These are phyloP conservation scores for Peromyscus leucopus DNA, from an alignment of 2,113 vertebrate species.

Conservation along the genomic window DNA sequence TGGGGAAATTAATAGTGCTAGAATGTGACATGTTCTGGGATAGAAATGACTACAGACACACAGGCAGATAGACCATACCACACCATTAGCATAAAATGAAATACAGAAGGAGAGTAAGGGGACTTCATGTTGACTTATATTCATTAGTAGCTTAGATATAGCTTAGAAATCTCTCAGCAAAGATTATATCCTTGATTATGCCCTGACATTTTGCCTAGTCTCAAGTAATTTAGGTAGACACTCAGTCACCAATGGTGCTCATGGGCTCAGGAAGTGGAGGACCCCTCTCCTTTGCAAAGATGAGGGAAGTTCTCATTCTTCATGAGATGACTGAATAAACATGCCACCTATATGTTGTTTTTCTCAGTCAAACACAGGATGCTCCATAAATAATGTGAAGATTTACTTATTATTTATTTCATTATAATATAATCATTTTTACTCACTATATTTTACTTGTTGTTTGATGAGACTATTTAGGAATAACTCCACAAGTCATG, in stretches of 20 bases:
- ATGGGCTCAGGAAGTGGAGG: not conserved
- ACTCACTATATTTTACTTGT: not conserved
- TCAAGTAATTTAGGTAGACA: not conserved
- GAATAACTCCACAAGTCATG: not conserved
- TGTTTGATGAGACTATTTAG: not conserved
- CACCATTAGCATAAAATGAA: not conserved
- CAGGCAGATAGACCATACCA: not conserved
- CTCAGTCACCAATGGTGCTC: too few relatives aligned
- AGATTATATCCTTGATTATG: not conserved
- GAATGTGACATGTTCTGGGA: conserved; percentile 2
- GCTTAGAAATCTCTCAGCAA: not conserved
- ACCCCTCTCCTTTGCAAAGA: not conserved
- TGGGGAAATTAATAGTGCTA: not conserved
- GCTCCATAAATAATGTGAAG: not conserved
- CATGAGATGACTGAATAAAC: not conserved
- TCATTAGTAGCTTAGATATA: not conserved
- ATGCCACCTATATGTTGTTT: not conserved
- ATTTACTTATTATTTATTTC: not conserved
- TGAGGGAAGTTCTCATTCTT: not conserved
- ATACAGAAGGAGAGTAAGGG: not conserved
- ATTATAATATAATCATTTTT: not conserved
- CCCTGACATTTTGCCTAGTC: not conserved
- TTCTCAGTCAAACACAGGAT: not conserved
- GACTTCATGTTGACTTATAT: not conserved
- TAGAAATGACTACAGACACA: not conserved